Percentiles rank a stretch among this genome's conserved stretches.
Conservation (phyloP, 2,797 vertebrate species). For the Uromys caudimaculatus region DNA sequence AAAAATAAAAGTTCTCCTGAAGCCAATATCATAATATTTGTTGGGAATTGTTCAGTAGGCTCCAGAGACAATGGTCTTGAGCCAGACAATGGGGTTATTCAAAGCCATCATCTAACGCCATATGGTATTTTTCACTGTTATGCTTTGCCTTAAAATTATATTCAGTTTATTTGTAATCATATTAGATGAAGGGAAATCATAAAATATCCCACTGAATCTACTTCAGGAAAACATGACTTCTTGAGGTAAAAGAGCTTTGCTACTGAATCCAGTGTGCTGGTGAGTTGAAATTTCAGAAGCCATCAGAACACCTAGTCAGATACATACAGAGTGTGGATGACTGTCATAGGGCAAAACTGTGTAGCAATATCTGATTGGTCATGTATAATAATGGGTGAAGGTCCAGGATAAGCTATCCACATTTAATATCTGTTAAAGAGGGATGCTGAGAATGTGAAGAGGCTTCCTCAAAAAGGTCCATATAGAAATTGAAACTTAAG, state of each 20-base stretch:
- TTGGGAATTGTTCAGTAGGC: neutral
- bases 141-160: conserved; percentile 45
- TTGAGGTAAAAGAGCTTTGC: neutral
- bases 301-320: neutral
- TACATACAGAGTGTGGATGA: neutral
- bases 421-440: conserved; percentile 13
- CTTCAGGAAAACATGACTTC: neutral
- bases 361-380: neutral
- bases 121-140: conserved; percentile 11
- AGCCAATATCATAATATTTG: neutral
- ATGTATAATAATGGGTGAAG: neutral
- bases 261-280: neutral
- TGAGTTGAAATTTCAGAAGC: neutral
- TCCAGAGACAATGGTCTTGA: neutral
- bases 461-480: neutral
- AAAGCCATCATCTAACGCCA: neutral
- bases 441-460: neutral
- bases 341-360: neutral
- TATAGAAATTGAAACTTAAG: conserved; percentile 37
- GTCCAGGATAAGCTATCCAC: neutral
- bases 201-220: neutral
- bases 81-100: conserved; percentile 29
- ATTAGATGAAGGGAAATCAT: conserved; percentile 16
- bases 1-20: neutral
- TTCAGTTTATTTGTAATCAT: conserved; percentile 15